Percentiles rank a stretch among this genome's conserved stretches.
Evolutionary conservation across 2,888 invertebrate genomes (phyloP).

Genomic region (Caenorhabditis sulstoni): DNA sequence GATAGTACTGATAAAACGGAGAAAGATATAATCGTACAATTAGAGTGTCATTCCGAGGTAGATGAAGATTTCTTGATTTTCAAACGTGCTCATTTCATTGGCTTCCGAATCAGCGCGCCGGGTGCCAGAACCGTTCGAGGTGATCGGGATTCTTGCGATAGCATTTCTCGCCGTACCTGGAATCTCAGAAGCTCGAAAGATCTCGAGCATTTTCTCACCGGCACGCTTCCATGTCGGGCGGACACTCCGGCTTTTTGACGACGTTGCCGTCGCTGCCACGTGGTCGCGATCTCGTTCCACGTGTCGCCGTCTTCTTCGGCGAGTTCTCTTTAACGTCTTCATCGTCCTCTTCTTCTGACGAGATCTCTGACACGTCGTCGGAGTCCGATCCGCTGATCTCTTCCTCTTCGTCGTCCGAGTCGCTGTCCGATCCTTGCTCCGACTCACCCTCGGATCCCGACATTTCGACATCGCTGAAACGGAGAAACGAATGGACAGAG

Average conservation of each 20-base stretch:
- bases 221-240: slow-evolving; percentile 53
- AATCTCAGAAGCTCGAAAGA: too few relatives aligned
- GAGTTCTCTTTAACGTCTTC: slow-evolving; percentile 80
- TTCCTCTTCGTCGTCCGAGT: slow-evolving; percentile 29
- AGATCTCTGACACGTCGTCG: slow-evolving; percentile 46
- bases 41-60: too few relatives aligned
- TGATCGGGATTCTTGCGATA: slow-evolving; percentile 81
- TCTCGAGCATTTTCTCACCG: slow-evolving; percentile 52
- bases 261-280: slow-evolving; percentile 34
- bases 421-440: slow-evolving; percentile 32
- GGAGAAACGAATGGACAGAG: not conserved
- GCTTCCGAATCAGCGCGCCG: slow-evolving; percentile 19
- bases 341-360: slow-evolving; percentile 45
- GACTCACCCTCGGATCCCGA: slow-evolving; percentile 43
- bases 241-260: slow-evolving; percentile 36
- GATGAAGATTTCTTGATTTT: not conserved
- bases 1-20: not conserved
- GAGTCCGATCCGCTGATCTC: slow-evolving; percentile 51
- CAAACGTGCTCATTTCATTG: not conserved
- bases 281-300: slow-evolving; percentile 67
- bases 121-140: slow-evolving; percentile 78
- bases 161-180: slow-evolving; percentile 81
- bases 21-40: too few relatives aligned
- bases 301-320: slow-evolving; percentile 72
- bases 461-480: slow-evolving; percentile 42